Evolutionary conservation across 2,888 invertebrate species (phyloP).

Genomic region (Osmoderma eremita): DNA sequence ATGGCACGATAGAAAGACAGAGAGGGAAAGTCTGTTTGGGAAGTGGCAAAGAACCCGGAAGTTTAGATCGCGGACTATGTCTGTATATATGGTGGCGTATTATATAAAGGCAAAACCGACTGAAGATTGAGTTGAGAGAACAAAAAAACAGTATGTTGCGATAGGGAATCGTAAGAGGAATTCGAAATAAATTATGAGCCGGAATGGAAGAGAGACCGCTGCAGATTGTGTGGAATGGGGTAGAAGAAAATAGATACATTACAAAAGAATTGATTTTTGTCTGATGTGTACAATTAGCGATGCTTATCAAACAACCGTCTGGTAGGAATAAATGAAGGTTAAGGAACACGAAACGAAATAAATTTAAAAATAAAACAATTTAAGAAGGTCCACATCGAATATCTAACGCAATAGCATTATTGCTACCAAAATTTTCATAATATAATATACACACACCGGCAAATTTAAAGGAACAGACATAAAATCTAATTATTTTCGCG

Average conservation of each 20-base stretch:
- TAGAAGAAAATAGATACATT: conserved; percentile 5
- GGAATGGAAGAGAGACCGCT: neutral
- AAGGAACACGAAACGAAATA: neutral
- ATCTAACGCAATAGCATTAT: too few relatives aligned
- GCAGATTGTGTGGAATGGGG: neutral
- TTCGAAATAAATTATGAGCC: conserved; percentile 22
- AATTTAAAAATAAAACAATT: too few relatives aligned
- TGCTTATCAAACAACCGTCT: conserved; percentile 18
- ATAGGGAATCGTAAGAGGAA: conserved; percentile 21
- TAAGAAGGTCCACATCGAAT: too few relatives aligned
- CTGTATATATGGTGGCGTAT: neutral
- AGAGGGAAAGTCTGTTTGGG: conserved; percentile 9
- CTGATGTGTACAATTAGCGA: conserved; percentile 27
- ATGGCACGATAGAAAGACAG: conserved; percentile 1
- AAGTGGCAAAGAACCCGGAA: conserved; percentile 37
- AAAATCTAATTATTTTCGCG: too few relatives aligned
- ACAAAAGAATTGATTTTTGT: conserved; percentile 30
- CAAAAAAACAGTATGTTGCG: conserved; percentile 24
- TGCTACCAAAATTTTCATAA: too few relatives aligned
- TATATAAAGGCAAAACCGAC: conserved; percentile 12
- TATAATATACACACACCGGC: too few relatives aligned
- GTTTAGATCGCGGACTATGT: neutral
- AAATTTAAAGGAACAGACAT: too few relatives aligned
- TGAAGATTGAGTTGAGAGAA: conserved; percentile 1
- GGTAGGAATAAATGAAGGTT: neutral